Conservation (phyloP, 2,888 invertebrate genomes). For the Pecten maximus region DNA sequence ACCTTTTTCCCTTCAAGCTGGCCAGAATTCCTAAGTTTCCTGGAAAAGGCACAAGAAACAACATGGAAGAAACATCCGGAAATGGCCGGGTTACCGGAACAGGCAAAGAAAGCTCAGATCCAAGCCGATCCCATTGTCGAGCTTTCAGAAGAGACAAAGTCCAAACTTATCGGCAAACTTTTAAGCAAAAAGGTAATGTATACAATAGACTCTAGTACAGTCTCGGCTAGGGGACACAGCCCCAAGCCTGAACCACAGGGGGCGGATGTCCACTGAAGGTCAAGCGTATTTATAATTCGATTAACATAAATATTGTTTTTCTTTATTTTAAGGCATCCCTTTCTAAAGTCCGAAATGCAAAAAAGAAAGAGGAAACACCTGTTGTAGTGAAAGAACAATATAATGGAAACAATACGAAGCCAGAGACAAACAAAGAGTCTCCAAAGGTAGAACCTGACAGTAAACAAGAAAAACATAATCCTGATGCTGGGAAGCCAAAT, state of each 20-base stretch:
- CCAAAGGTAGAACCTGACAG: not conserved
- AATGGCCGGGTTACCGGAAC: constrained; percentile 67
- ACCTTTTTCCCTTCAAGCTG: constrained; percentile 70
- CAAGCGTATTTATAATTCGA: too few relatives aligned
- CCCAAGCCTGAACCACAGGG: too few relatives aligned
- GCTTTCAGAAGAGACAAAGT: constrained; percentile 67
- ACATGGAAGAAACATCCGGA: constrained; percentile 70
- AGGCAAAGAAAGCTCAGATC: constrained; percentile 61
- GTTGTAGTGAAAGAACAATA: not conserved
- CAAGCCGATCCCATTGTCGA: constrained; percentile 69
- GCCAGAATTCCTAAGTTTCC: constrained; percentile 79
- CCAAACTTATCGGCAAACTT: constrained; percentile 66
- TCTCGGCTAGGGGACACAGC: too few relatives aligned
- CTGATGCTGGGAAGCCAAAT: not conserved
- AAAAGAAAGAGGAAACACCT: constrained; percentile 15
- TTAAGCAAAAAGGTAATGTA: constrained; percentile 68
- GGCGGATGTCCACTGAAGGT: too few relatives aligned
- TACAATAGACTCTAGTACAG: too few relatives aligned
- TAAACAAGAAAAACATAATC: not conserved
- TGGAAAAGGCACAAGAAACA: constrained; percentile 75
- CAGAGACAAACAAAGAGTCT: not conserved
- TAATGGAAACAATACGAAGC: not conserved
- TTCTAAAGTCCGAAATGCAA: constrained; percentile 4
- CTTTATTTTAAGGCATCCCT: not conserved
- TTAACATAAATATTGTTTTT: too few relatives aligned